phyloP scores from a whole-genome alignment of 2,113 vertebrate species.

The Tyrannus savana region DNA sequence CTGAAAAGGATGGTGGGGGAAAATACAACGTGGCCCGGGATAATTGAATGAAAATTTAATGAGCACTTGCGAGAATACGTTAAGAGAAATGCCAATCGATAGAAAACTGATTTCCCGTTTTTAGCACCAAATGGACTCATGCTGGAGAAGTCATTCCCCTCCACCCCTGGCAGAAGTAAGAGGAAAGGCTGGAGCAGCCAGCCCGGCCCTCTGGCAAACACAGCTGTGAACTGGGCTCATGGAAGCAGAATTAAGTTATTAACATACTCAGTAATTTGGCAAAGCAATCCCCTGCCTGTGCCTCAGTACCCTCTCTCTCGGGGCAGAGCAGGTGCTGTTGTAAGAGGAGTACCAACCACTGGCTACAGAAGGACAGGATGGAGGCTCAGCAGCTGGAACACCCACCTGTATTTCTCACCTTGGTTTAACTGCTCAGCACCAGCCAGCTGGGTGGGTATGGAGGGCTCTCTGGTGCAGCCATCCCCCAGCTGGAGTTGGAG shows the following conservation, averaged over 20 bases:
- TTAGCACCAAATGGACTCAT: neutral
- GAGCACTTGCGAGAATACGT: conserved; percentile 59
- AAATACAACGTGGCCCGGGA: neutral
- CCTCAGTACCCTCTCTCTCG: neutral
- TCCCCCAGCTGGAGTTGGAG: neutral
- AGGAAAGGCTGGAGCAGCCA: neutral
- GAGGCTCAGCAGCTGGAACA: neutral
- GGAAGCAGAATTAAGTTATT: neutral
- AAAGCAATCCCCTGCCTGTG: neutral
- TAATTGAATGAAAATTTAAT: conserved; percentile 71
- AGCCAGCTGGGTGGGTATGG: neutral
- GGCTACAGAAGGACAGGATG: neutral
- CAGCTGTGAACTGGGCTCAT: accelerated
- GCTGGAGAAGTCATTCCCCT: neutral
- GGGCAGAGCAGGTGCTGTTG: neutral
- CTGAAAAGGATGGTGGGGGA: neutral
- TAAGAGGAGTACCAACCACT: neutral
- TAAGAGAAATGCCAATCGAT: conserved; percentile 48
- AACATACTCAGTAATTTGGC: neutral
- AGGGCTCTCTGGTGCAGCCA: neutral
- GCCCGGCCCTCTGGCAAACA: neutral
- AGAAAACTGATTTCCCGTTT: conserved; percentile 57
- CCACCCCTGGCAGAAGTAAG: neutral
- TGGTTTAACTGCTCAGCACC: neutral
- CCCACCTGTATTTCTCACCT: neutral